Conservation (phyloP, 2,113 vertebrate genomes). For the Cyphotilapia sp. region DNA sequence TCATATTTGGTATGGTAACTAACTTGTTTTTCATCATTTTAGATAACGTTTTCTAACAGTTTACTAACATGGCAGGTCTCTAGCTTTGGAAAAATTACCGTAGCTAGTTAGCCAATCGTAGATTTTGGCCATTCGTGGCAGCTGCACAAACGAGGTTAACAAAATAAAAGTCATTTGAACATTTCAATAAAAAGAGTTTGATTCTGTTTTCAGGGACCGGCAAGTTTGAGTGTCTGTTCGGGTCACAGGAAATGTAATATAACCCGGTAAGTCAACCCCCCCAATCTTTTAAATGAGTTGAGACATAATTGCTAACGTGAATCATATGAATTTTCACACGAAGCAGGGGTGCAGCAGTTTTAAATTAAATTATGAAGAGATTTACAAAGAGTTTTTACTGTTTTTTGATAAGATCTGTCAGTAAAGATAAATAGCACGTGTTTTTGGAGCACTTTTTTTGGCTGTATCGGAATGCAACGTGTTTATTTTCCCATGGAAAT, state of each 20-base stretch:
- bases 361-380: neutral
- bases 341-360: neutral
- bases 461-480: neutral
- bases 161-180: neutral
- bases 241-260: neutral
- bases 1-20: slow-evolving; percentile 40
- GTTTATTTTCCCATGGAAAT: neutral
- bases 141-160: neutral
- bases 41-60: neutral
- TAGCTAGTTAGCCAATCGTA: neutral
- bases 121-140: neutral
- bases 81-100: neutral
- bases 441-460: neutral
- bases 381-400: neutral
- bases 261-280: slow-evolving; percentile 12
- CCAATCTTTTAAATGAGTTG: neutral
- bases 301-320: neutral
- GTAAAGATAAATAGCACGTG: neutral
- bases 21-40: neutral
- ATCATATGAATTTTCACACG: neutral
- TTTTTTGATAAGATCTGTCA: neutral
- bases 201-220: slow-evolving; percentile 12
- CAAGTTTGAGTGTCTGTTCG: neutral
- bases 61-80: neutral
- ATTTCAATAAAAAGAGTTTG: neutral